phyloP scores from a whole-genome alignment of 2,113 vertebrate species.

The Ochotona princeps region DNA sequence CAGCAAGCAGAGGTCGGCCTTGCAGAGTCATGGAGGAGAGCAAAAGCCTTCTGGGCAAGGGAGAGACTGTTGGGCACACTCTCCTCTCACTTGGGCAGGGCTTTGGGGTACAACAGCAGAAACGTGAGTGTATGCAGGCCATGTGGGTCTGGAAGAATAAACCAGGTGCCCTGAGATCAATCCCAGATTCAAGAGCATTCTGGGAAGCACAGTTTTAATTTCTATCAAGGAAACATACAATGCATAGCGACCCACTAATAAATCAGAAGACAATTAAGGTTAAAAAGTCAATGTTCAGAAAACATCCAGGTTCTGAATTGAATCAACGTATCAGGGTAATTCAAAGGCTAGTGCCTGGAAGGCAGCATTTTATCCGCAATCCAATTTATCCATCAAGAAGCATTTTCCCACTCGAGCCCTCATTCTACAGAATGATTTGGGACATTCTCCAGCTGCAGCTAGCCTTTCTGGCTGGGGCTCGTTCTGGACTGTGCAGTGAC shows the following conservation, averaged over 20 bases:
- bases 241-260: constrained; percentile 65
- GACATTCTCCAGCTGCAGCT: constrained; percentile 58
- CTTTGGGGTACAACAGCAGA: background rate
- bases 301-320: constrained; percentile 77
- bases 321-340: constrained; percentile 79
- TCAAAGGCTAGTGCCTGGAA: constrained; percentile 75
- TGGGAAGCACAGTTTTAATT: constrained; percentile 63
- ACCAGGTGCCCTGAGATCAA: background rate
- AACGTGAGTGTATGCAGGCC: background rate
- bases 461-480: constrained; percentile 54
- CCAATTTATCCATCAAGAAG: constrained; percentile 71
- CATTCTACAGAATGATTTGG: constrained; percentile 25
- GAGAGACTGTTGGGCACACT: background rate
- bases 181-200: constrained; percentile 3
- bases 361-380: constrained; percentile 74
- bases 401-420: constrained; percentile 41
- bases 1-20: background rate
- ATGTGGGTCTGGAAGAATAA: background rate
- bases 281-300: constrained; percentile 76
- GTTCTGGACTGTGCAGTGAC: constrained; percentile 41
- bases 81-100: background rate
- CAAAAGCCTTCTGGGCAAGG: background rate
- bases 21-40: background rate
- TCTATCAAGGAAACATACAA: constrained; percentile 65
- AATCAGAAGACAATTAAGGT: constrained; percentile 79